Evolutionary conservation across 2,888 invertebrate genomes (phyloP), one percentile per base, ranked within the genome.

Genomic region (Loripinus fragilis): DNA sequence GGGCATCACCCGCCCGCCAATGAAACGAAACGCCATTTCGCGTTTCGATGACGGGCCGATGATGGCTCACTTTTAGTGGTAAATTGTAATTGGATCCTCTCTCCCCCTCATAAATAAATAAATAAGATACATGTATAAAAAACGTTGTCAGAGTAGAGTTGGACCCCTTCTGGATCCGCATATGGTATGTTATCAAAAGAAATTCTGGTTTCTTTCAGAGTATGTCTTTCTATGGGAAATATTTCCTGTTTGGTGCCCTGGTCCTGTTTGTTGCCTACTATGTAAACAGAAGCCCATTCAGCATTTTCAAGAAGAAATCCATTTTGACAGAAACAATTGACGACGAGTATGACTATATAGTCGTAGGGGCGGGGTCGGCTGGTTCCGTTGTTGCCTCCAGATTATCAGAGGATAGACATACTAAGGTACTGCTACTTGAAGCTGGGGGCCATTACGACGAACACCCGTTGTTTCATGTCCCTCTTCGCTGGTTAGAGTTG

Each of bases 381-480:
- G 67, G 67, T 28, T 41, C 67, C 67, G 67, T 67, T 25, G 67
- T 67, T 25, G 67, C 67, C 1, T 3, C 41, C 7, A 50, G 70
- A 7, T 35, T 52, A 2, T 70, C 48, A 17, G 52, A 50, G 52
- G 48, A 70, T 52, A 50, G n/a, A 12, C 38, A 68, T 48, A 33
- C 15, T 10, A 74, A 60, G 38, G 74, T 74, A 20, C 45, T 74
- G 33, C 48, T 74, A 8, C 55, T 74, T 20, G 74, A 74, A 48
- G 69, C 74, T 7, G 74, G 74, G 10, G 69, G 74, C 25, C 45
- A 42, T 33, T 74, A 69, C 28, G 52, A 50, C 20, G 78, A 74
- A 35, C 74, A 71, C 38, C 42, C 41, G 25, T 48, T 55, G 28
- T 74, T 74, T 67, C 71, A 78, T 28, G 55, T 74, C n/a, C 78